Conservation (phyloP, 2,113 vertebrate species). For the Podilymbus podiceps region DNA sequence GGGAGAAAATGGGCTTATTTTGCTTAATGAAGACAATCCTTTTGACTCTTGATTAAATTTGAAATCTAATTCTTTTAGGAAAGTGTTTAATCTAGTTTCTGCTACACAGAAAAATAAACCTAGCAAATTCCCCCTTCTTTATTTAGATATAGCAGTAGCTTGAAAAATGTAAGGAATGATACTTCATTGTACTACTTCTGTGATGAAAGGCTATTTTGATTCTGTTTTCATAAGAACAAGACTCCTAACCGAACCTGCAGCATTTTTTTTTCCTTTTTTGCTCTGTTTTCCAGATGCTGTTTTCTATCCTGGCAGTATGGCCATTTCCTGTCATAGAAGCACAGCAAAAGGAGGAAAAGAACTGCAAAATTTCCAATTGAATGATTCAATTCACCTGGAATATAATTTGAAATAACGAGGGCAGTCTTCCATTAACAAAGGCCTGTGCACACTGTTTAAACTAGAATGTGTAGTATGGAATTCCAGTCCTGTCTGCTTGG, state of each 20-base stretch:
- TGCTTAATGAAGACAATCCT: not conserved
- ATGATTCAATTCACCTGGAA: slow-evolving; percentile 6
- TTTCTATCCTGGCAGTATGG: not conserved
- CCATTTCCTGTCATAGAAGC: not conserved
- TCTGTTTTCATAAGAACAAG: not conserved
- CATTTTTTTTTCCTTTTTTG: not conserved
- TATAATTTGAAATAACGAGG: not conserved
- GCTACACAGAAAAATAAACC: not conserved
- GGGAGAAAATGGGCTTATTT: not conserved
- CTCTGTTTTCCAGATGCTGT: not conserved
- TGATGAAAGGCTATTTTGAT: not conserved
- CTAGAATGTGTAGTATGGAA: not conserved
- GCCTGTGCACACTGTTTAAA: not conserved
- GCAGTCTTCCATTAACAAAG: not conserved
- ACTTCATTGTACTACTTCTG: not conserved
- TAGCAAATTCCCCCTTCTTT: not conserved
- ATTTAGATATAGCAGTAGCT: not conserved
- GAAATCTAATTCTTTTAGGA: not conserved
- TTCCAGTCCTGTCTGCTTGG: not conserved
- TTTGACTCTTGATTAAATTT: not conserved
- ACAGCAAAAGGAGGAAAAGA: not conserved
- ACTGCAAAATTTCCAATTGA: slow-evolving; percentile 1
- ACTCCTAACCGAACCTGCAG: not conserved
- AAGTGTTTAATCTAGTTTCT: not conserved
- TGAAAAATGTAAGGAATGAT: not conserved